A percentile compares a stretch with the other conserved stretches of the same genome.
phyloP scores from a whole-genome alignment of 2,888 invertebrate genomes.

The Drosophila maculinotata region DNA sequence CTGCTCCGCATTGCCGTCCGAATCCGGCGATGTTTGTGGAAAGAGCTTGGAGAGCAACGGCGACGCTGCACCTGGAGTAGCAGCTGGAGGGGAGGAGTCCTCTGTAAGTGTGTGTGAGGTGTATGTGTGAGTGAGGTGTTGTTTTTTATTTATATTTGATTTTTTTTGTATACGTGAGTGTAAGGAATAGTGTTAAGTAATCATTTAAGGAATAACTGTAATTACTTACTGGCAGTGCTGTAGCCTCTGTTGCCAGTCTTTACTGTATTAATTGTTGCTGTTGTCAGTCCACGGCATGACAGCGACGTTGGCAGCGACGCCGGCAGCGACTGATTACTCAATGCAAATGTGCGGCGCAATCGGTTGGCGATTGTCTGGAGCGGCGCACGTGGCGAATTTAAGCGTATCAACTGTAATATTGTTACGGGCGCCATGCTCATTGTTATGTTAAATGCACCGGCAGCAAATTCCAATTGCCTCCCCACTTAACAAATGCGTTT shows the following conservation, averaged over 20 bases:
- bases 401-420: slow-evolving; percentile 51
- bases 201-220: slow-evolving; percentile 1
- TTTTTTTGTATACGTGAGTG: too few relatives aligned
- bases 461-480: slow-evolving; percentile 8
- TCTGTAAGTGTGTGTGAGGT: slow-evolving; percentile 17
- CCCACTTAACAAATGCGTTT: slow-evolving; percentile 18
- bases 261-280: too few relatives aligned
- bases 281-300: background rate
- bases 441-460: slow-evolving; percentile 11
- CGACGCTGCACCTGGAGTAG: slow-evolving; percentile 38
- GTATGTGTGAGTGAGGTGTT: background rate
- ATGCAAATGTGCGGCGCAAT: slow-evolving; percentile 47
- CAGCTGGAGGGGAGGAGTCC: slow-evolving; percentile 16
- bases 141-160: too few relatives aligned
- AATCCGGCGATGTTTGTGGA: slow-evolving; percentile 86
- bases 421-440: slow-evolving; percentile 58
- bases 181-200: slow-evolving; percentile 24
- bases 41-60: slow-evolving; percentile 87
- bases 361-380: slow-evolving; percentile 30
- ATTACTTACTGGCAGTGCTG: slow-evolving; percentile 65
- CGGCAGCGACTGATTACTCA: slow-evolving; percentile 47
- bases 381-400: slow-evolving; percentile 44
- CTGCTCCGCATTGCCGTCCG: slow-evolving; percentile 86
- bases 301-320: slow-evolving; percentile 15
- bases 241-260: slow-evolving; percentile 41